Conservation (phyloP, 2,113 vertebrate species). For the Grammomys dolichurus region DNA sequence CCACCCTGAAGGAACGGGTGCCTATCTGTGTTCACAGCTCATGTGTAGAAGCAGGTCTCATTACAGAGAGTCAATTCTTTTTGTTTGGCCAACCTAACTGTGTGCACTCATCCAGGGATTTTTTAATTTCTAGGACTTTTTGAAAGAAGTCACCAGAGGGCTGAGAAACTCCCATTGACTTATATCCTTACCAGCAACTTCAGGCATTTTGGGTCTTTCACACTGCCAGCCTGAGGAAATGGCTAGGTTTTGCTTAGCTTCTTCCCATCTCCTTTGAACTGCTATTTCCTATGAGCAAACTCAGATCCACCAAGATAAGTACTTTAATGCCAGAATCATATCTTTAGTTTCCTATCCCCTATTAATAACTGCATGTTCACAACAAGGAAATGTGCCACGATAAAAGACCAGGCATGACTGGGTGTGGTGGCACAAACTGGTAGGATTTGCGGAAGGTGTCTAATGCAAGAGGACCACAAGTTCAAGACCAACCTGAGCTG, state of each 20-base stretch:
- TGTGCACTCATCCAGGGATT: too few species aligned
- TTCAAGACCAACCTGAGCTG: too few species aligned
- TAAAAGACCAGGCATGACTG: background rate
- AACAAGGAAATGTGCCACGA: background rate
- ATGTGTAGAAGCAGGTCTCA: background rate
- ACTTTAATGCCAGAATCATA: background rate
- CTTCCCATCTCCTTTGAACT: background rate
- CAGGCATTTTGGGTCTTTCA: background rate
- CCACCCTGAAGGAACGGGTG: constrained; percentile 93
- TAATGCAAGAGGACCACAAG: too few species aligned
- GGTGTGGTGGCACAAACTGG: too few species aligned
- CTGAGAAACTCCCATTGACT: background rate
- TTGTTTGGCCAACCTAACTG: background rate
- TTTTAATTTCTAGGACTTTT: background rate
- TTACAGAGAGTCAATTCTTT: background rate
- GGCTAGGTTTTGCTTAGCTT: background rate
- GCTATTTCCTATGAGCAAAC: background rate
- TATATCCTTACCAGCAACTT: background rate
- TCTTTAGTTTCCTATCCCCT: background rate
- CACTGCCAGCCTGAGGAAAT: too few species aligned
- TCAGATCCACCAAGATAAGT: background rate
- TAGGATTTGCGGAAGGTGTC: too few species aligned
- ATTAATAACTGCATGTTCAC: background rate
- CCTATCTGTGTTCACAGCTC: constrained; percentile 85
- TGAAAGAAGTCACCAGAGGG: background rate